phyloP scores from a whole-genome alignment of 2,888 invertebrate species.

The Lycaena phlaeas region DNA sequence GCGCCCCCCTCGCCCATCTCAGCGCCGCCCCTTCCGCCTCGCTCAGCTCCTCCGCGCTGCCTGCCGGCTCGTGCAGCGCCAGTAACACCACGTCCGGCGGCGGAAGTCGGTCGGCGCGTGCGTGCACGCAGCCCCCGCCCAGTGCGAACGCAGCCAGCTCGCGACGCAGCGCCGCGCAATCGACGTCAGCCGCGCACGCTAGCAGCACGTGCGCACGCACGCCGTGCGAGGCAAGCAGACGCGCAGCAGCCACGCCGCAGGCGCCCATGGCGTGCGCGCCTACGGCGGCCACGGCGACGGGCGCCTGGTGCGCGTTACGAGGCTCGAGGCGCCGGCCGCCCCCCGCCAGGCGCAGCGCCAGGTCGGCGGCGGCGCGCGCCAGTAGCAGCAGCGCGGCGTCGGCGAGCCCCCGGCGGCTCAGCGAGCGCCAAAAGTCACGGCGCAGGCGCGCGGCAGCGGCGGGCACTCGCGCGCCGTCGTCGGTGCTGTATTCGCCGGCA shows the following conservation, averaged over 20 bases:
- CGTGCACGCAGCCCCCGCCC: slow-evolving; percentile 18
- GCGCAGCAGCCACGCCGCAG: slow-evolving; percentile 65
- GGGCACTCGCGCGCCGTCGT: slow-evolving; percentile 87
- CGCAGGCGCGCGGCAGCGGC: slow-evolving; percentile 79
- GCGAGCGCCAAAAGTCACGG: slow-evolving; percentile 77
- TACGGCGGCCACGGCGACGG: slow-evolving; percentile 83
- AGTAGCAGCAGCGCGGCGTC: slow-evolving; percentile 82
- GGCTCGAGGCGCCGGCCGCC: slow-evolving; percentile 88
- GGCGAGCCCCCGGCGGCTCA: slow-evolving; percentile 61
- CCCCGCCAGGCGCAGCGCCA: slow-evolving; percentile 82
- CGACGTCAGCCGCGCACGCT: slow-evolving; percentile 14
- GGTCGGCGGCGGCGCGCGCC: slow-evolving; percentile 88
- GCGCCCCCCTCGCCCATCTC: slow-evolving; percentile 76
- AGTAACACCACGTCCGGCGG: slow-evolving; percentile 40
- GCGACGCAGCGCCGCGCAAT: slow-evolving; percentile 56
- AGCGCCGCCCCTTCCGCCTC: slow-evolving; percentile 60
- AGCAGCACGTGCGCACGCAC: slow-evolving; percentile 56
- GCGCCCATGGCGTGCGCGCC: slow-evolving; percentile 75
- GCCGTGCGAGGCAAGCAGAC: slow-evolving; percentile 86
- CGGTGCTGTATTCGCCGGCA: slow-evolving; percentile 78
- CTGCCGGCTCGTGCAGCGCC: slow-evolving; percentile 33
- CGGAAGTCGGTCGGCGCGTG: slow-evolving; percentile 23
- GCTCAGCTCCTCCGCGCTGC: slow-evolving; percentile 17
- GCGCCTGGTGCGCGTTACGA: slow-evolving; percentile 91
- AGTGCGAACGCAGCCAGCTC: slow-evolving; percentile 76